A percentile compares a stretch with the other conserved stretches of the same genome.
These are phyloP conservation scores for Pararge aegeria DNA, from an alignment of 1,140 invertebrate species.

Conservation along the genomic window DNA sequence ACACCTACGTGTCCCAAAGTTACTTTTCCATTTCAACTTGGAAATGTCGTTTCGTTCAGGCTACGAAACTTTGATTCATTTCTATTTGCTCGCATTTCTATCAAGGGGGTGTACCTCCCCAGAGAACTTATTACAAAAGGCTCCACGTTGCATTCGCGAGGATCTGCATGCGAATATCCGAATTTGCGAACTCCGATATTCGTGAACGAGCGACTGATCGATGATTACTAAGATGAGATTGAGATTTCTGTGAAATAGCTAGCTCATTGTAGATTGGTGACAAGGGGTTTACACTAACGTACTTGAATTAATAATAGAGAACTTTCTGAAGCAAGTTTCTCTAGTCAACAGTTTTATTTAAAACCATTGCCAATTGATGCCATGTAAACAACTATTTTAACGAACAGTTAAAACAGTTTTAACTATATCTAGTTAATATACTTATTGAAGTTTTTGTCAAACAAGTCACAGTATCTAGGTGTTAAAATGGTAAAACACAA, in stretches of 20 bases:
- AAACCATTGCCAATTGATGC: too few species aligned
- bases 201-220: conserved; percentile 27
- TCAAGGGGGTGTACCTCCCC: conserved; percentile 3
- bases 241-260: conserved; percentile 13
- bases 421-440: too few species aligned
- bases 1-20: neutral
- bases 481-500: too few species aligned
- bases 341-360: neutral
- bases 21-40: conserved; percentile 12
- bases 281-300: conserved; percentile 2
- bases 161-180: conserved; percentile 40
- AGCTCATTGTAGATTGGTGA: neutral
- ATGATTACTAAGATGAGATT: conserved; percentile 22
- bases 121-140: conserved; percentile 25
- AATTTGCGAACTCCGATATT: conserved; percentile 35
- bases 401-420: too few species aligned
- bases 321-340: neutral
- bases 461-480: too few species aligned
- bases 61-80: conserved; percentile 19
- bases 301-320: neutral
- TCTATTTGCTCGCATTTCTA: conserved; percentile 19
- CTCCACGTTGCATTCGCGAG: conserved; percentile 29
- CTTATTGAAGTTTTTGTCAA: too few species aligned
- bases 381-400: too few species aligned
- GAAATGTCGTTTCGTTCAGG: neutral